These are phyloP conservation scores for Danio choprae DNA, from an alignment of 2,797 vertebrate species.

Conservation along the genomic window DNA sequence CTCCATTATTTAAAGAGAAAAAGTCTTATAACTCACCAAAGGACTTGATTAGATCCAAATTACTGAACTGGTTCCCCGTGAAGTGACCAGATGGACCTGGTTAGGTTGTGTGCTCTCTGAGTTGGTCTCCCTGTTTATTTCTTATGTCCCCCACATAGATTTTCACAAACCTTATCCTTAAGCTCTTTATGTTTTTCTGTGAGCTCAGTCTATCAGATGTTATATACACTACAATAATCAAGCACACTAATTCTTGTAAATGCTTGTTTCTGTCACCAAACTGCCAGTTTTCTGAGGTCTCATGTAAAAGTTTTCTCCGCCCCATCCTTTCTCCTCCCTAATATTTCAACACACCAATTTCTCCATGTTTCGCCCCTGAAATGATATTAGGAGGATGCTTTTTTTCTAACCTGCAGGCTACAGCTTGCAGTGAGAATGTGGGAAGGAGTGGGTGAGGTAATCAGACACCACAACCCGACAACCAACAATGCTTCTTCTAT, in stretches of 20 bases:
- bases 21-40: constrained; percentile 42
- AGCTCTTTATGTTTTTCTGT: background rate
- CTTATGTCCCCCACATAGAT: constrained; percentile 8
- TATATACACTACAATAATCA: background rate
- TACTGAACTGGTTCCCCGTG: background rate
- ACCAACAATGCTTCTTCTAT: background rate
- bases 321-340: background rate
- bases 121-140: background rate
- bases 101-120: constrained; percentile 4
- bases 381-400: constrained; percentile 47
- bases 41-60: constrained; percentile 17
- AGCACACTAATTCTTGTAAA: background rate
- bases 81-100: constrained; percentile 27
- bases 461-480: constrained; percentile 44
- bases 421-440: constrained; percentile 58
- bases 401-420: constrained; percentile 61
- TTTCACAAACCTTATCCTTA: background rate
- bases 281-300: background rate
- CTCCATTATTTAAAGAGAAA: background rate
- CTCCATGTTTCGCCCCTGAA: constrained; percentile 37
- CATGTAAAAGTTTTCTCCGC: background rate
- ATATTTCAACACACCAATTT: constrained; percentile 9
- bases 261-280: background rate
- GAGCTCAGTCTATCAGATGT: background rate
- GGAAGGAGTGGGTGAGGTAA: constrained; percentile 50